Evolutionary conservation across 2,888 invertebrate genomes (phyloP).

Genomic region (Cantharis rufa): DNA sequence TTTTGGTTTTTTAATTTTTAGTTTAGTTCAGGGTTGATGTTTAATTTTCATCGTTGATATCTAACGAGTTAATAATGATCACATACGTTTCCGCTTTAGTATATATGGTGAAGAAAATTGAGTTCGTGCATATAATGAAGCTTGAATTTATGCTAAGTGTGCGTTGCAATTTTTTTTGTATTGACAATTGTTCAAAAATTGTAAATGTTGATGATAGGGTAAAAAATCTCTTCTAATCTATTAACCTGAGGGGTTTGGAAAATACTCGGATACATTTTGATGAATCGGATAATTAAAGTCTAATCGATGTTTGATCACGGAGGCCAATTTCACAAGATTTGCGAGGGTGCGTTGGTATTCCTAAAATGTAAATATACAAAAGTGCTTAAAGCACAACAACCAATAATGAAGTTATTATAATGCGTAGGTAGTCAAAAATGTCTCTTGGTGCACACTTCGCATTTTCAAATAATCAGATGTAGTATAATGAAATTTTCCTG

Average conservation of each 20-base stretch:
- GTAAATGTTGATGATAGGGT: neutral
- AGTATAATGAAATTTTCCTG: too few species aligned
- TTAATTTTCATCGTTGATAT: neutral
- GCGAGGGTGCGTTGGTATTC: too few species aligned
- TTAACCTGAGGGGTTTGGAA: neutral
- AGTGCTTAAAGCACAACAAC: too few species aligned
- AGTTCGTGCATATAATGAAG: neutral
- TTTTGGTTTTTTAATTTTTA: too few species aligned
- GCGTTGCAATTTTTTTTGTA: too few species aligned
- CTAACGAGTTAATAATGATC: neutral
- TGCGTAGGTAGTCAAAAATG: too few species aligned
- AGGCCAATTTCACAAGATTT: too few species aligned
- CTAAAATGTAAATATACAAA: too few species aligned
- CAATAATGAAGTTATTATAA: too few species aligned
- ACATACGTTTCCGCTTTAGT: neutral
- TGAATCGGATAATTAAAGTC: neutral
- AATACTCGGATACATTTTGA: neutral
- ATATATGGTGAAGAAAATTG: neutral
- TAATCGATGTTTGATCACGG: too few species aligned
- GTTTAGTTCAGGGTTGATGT: neutral
- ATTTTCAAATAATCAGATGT: too few species aligned
- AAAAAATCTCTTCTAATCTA: neutral
- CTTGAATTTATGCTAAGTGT: neutral
- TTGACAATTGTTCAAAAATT: neutral
- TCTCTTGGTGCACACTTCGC: too few species aligned